These are phyloP conservation scores for Jacana jacana DNA, from an alignment of 2,113 vertebrate species.

Conservation along the genomic window DNA sequence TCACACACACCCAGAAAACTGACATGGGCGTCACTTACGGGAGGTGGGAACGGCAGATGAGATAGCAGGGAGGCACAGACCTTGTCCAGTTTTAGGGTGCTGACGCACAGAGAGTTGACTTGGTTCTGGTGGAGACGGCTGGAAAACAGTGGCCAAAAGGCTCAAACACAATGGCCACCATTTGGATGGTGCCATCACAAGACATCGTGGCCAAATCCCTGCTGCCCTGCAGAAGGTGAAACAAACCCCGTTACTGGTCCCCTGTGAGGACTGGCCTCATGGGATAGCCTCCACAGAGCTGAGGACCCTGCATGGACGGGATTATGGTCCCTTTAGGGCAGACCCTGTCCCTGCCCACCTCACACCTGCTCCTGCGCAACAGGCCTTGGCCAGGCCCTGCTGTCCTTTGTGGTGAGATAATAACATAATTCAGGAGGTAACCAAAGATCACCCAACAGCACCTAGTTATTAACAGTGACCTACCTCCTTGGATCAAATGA, in stretches of 20 bases:
- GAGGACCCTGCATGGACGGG: not conserved
- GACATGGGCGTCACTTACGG: not conserved
- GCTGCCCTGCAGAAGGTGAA: not conserved
- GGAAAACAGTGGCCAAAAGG: not conserved
- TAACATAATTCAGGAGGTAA: not conserved
- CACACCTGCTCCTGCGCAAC: not conserved
- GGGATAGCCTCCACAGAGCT: too few species aligned
- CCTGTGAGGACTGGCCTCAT: too few species aligned
- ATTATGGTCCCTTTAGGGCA: not conserved
- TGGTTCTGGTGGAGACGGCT: not conserved
- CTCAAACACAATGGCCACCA: accelerated
- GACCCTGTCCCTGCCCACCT: not conserved
- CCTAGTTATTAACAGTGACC: not conserved
- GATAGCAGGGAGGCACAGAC: not conserved
- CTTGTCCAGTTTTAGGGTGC: not conserved
- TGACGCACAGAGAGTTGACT: not conserved
- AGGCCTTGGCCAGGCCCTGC: not conserved
- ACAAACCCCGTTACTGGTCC: not conserved
- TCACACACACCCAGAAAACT: not conserved
- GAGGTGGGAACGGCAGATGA: not conserved
- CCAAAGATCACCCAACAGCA: not conserved
- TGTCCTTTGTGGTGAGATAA: not conserved
- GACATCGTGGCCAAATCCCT: not conserved
- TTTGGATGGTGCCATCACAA: not conserved
- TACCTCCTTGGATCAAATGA: not conserved